These are phyloP conservation scores for Pygoscelis adeliae DNA, from an alignment of 2,113 vertebrate genomes.

Conservation along the genomic window DNA sequence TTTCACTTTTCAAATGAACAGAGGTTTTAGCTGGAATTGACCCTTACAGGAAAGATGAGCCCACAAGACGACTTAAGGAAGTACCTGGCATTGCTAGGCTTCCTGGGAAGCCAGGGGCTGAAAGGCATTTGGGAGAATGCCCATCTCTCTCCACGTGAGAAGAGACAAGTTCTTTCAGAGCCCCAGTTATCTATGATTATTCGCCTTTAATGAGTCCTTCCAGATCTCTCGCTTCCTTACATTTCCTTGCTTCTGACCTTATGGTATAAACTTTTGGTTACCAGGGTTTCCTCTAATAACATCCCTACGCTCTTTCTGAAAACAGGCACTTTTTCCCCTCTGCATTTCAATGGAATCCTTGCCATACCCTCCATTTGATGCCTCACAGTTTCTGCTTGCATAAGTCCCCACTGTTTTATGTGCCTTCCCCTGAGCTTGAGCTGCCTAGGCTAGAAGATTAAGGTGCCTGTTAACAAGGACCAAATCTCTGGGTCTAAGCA, in stretches of 20 bases:
- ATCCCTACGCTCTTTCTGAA: background rate
- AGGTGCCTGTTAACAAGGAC: background rate
- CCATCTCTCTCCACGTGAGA: background rate
- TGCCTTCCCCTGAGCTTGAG: background rate
- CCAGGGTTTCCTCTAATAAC: background rate
- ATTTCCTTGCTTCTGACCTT: background rate
- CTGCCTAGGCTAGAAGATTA: background rate
- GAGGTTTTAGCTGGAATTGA: background rate
- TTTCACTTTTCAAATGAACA: background rate
- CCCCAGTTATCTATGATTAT: background rate
- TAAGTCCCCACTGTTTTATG: background rate
- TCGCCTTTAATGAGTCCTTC: background rate
- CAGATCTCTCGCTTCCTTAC: background rate
- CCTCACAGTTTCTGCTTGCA: background rate
- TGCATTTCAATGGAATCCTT: background rate
- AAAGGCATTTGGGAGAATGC: background rate
- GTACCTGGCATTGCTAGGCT: background rate
- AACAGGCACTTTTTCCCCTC: background rate
- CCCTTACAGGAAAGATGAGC: background rate
- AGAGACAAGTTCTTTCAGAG: background rate
- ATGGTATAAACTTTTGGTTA: background rate
- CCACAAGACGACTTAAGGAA: background rate
- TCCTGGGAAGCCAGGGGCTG: background rate
- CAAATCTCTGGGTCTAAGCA: background rate
- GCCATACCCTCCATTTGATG: background rate